phyloP scores from a whole-genome alignment of 2,888 invertebrate species.

The Bombylius major region DNA sequence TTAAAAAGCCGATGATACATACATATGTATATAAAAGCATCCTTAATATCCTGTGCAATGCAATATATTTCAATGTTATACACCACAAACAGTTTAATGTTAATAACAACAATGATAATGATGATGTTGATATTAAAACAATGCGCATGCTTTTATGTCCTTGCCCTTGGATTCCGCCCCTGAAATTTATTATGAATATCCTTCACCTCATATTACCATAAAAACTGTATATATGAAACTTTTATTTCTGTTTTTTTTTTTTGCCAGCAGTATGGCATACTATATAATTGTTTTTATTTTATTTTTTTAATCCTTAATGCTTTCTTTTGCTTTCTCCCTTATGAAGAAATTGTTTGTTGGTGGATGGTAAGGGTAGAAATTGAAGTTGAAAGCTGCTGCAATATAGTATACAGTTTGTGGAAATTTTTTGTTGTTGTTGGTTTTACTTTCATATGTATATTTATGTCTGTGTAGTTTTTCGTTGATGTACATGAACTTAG shows the following conservation, averaged over 20 bases:
- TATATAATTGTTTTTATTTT: no score
- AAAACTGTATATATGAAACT: no score
- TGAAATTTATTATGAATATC: slow-evolving; percentile 1
- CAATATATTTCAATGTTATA: not conserved
- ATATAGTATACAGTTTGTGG: no score
- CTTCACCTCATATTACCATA: not conserved
- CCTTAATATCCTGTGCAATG: not conserved
- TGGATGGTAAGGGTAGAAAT: no score
- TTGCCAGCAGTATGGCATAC: no score
- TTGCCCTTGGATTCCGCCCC: slow-evolving; percentile 31
- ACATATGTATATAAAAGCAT: not conserved
- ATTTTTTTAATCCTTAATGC: no score
- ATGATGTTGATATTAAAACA: not conserved
- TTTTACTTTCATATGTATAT: not conserved
- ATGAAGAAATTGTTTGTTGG: no score
- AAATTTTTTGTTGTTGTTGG: no score
- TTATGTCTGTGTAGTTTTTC: not conserved
- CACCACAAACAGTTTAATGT: no score
- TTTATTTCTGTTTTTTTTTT: not conserved
- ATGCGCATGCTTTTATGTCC: slow-evolving; percentile 34
- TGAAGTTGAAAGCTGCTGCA: no score
- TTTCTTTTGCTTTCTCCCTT: no score
- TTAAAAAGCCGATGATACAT: no score
- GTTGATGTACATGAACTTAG: not conserved
- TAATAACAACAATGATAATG: not conserved